Evolutionary conservation across 2,888 invertebrate species (phyloP), one percentile per base, ranked within the genome.

Genomic region (Morinoia aosen): DNA sequence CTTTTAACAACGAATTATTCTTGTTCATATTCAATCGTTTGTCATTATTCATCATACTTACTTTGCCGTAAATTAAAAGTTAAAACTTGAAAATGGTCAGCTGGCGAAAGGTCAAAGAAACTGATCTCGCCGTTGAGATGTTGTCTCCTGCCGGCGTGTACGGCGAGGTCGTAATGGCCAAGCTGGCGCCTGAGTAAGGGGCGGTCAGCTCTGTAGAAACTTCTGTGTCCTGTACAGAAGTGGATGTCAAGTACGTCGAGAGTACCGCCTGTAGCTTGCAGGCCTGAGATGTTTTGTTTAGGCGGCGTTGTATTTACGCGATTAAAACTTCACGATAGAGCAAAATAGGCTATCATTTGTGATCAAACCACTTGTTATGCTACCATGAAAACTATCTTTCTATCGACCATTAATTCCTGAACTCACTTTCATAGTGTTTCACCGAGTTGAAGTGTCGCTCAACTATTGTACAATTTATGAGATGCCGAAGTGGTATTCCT

Each of bases 71-170:
- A 48, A 48, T 48, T 48, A 33, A 76, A 76, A 25, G 25, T 76
- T 76, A 25, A 16, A 10, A 33, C 33, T 33, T 76, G 25, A 76
- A 76, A 76, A 76, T 33, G 61, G 61, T 76, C 76, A 12, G 76
- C 76, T 76, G 76, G 76, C 76, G 33, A 76, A 76, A 76, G 76
- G 76, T 76, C 76, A 76, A 76, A 76, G 76, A 76, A 76, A 76
- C 76, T 76, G 33, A 16, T 76, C 76, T 76, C 76, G 76, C 76
- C 76, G 76, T 8, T 76, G 25, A 25, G 76, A 76, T 76, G 76
- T 33, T 76, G 76, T 33, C 10, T 33, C 76, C 76, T 76, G 76
- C 10, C 76, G 76, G 76, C 76, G 76, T 76, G 76, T 8, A 76
- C 61, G 48, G 48, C 48, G 76, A 76, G 33, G 76, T 76, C 76